Conservation (phyloP, 2,113 vertebrate genomes). For the Vombatus ursinus region DNA sequence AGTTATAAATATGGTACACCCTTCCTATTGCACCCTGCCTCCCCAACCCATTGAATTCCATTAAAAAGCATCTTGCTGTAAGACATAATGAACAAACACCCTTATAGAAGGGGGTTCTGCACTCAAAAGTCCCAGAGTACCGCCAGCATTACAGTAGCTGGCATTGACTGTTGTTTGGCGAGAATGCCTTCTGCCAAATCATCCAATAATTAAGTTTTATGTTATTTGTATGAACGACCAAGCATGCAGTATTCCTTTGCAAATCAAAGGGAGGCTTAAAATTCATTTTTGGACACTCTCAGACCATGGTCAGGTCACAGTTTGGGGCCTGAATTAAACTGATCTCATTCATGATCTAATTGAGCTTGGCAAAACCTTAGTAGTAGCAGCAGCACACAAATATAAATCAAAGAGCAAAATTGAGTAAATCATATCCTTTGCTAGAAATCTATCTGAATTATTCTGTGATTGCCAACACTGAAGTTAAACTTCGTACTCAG, state of each 20-base stretch:
- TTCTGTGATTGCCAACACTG: conserved; percentile 81
- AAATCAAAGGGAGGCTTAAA: conserved; percentile 87
- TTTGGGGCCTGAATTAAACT: conserved; percentile 87
- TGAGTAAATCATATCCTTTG: conserved; percentile 86
- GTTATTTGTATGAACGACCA: conserved; percentile 89
- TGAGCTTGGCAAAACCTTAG: conserved; percentile 87
- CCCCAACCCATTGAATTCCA: conserved; percentile 52
- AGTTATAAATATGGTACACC: conserved; percentile 72
- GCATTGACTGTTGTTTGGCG: conserved; percentile 84
- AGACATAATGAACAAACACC: conserved; percentile 71
- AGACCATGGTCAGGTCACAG: conserved; percentile 86
- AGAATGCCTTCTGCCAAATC: conserved; percentile 87
- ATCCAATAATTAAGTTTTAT: conserved; percentile 90
- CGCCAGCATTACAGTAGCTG: conserved; percentile 79
- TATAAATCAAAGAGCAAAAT: conserved; percentile 86
- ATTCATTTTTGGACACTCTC: conserved; percentile 86
- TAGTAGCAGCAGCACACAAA: conserved; percentile 86
- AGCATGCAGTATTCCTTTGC: conserved; percentile 87
- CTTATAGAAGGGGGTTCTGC: conserved; percentile 69
- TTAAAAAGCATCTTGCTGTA: conserved; percentile 65
- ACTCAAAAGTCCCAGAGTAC: conserved; percentile 70
- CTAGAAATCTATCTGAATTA: conserved; percentile 84
- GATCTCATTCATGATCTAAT: conserved; percentile 89
- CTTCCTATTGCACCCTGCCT: conserved; percentile 39
- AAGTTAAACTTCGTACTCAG: conserved; percentile 84